These are phyloP conservation scores for Lepidurus packardi DNA, from an alignment of 1,140 invertebrate genomes.

Conservation along the genomic window DNA sequence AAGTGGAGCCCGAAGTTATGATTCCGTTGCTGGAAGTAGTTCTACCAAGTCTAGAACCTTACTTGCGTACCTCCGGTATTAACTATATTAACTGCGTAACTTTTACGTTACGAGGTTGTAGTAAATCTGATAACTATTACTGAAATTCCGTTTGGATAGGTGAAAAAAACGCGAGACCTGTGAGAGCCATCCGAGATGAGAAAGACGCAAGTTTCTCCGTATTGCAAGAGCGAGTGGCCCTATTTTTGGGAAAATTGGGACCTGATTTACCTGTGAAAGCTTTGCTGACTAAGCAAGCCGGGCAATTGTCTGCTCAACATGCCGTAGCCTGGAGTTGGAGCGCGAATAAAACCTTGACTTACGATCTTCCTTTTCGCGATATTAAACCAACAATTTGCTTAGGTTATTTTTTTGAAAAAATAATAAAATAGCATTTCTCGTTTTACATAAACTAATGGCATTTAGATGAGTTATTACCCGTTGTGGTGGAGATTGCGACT, in stretches of 20 bases:
- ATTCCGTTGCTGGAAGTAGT: not conserved
- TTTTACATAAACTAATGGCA: not conserved
- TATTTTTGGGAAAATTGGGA: not conserved
- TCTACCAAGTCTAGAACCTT: not conserved
- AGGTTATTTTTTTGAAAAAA: not conserved
- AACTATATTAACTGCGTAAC: not conserved
- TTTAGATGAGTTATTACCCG: not conserved
- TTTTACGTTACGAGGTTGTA: no score
- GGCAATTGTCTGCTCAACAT: not conserved
- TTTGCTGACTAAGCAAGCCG: not conserved
- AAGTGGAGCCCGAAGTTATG: not conserved
- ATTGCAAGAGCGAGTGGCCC: not conserved
- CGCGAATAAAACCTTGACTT: not conserved
- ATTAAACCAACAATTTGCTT: not conserved
- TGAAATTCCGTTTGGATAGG: not conserved
- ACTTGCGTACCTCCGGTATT: not conserved
- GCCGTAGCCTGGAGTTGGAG: not conserved
- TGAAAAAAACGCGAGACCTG: not conserved
- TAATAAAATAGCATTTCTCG: not conserved
- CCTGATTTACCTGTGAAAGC: not conserved
- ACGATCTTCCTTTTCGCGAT: not conserved
- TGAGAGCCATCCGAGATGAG: not conserved
- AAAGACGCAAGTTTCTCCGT: not conserved
- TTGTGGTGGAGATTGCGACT: not conserved
- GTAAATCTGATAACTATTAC: no score